Evolutionary conservation across 1,140 invertebrate genomes (phyloP), one percentile per base, ranked within the genome.

Genomic region (Sycophila sp.): DNA sequence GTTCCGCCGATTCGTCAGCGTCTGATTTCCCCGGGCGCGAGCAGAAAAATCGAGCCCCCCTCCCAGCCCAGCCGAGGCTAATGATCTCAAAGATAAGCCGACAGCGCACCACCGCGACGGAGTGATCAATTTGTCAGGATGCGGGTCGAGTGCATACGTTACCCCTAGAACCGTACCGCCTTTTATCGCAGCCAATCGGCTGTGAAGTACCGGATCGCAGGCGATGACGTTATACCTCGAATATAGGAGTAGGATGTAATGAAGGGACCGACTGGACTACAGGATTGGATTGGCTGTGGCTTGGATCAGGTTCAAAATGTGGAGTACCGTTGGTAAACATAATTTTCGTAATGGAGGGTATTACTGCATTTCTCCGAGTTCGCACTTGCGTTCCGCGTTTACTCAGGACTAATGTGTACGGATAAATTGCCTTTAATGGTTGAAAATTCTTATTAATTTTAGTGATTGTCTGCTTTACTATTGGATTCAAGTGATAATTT

Each of bases 1-100:
- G 62, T 71, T 71, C 62, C 69, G 56, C 69, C 69, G 40, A 71
- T 71, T 71, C 69, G 69, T 71, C 62, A 71, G 69, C 69, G 62
- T 66, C 69, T 71, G 69, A 71, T 66, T 71, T 71, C 69, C 63
- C 69, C 53, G 69, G 42, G 69, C 62, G 69, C 62, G 69, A 65
- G 38, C 53, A 62, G 60, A 65, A 71, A 71, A 71, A 71, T 65
- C 53, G 24, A 40, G 30, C 47, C 47, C 47, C 56, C 34, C 42
- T 36, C 10, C 32, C 30, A 15, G 3, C 30, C 30, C 10, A 17
- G 63, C 32, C 51, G 38, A 24, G 26, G 51, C 60, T 71, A 71
- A 71, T 64, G 60, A 71, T 71, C 60, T 60, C 42, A 63, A 71
- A 71, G 60, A 71, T 71, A 71, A 71, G 38, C 51, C 36, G 28